Conservation (phyloP, 2,113 vertebrate genomes). For the Zootoca vivipara region DNA sequence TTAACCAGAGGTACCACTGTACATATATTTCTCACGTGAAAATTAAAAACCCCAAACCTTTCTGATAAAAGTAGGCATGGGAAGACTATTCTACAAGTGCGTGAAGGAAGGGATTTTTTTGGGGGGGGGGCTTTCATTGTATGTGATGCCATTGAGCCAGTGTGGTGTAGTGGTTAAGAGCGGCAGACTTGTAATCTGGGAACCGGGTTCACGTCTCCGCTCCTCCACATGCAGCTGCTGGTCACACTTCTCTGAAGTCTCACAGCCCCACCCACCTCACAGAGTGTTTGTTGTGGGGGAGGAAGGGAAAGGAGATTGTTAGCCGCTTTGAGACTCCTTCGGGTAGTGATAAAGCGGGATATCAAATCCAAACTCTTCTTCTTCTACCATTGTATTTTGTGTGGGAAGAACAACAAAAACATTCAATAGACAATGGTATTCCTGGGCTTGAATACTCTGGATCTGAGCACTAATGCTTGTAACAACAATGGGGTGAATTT, state of each 20-base stretch:
- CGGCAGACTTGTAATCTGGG: too few relatives aligned
- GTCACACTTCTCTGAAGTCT: too few relatives aligned
- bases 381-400: background rate
- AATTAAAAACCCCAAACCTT: conserved; percentile 35
- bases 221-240: too few relatives aligned
- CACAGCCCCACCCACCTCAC: too few relatives aligned
- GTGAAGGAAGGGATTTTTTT: background rate
- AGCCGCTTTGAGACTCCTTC: too few relatives aligned
- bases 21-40: conserved; percentile 38
- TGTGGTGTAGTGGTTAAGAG: too few relatives aligned
- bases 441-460: background rate
- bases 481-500: background rate
- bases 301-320: too few relatives aligned
- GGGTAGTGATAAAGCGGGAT: too few relatives aligned
- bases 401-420: background rate
- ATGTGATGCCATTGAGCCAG: background rate
- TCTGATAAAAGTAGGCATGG: background rate
- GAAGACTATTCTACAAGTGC: background rate
- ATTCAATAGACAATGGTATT: background rate
- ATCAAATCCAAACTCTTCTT: too few relatives aligned
- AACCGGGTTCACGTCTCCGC: too few relatives aligned
- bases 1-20: too few relatives aligned
- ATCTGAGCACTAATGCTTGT: background rate
- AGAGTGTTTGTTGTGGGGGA: too few relatives aligned
- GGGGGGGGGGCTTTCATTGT: background rate